Evolutionary conservation across 1,140 invertebrate genomes (phyloP).

Genomic region (Tachypleus tridentatus): DNA sequence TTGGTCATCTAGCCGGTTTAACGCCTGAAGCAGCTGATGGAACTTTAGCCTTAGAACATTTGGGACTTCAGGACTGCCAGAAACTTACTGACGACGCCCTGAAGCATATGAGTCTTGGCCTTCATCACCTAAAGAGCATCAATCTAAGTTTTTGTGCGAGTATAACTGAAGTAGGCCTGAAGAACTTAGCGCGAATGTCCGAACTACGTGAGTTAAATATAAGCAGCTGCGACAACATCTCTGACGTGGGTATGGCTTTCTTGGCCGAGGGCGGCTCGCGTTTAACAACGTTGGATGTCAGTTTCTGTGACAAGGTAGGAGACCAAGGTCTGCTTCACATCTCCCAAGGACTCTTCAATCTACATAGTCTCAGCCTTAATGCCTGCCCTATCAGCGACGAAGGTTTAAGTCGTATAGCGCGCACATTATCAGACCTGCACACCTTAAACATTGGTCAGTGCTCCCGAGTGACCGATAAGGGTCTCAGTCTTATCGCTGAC

Average conservation of each 20-base stretch:
- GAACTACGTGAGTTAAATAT: constrained; percentile 76
- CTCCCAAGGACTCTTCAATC: constrained; percentile 68
- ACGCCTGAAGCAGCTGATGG: constrained; percentile 43
- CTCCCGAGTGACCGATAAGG: constrained; percentile 70
- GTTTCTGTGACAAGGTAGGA: constrained; percentile 92
- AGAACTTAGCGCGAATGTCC: constrained; percentile 71
- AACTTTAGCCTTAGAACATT: constrained; percentile 58
- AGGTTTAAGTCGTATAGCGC: constrained; percentile 66
- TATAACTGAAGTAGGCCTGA: constrained; percentile 78
- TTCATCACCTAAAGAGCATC: constrained; percentile 62
- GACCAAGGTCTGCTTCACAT: constrained; percentile 77
- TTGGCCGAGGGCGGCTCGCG: constrained; percentile 65
- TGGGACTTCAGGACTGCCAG: constrained; percentile 88
- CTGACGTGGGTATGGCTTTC: constrained; percentile 79
- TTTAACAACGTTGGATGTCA: constrained; percentile 71
- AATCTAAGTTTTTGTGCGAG: constrained; percentile 90
- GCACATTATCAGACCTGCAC: constrained; percentile 67
- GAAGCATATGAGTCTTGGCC: constrained; percentile 62
- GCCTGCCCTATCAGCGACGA: constrained; percentile 89
- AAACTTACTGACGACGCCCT: constrained; percentile 80
- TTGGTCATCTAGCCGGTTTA: constrained; percentile 68
- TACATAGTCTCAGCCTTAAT: constrained; percentile 69
- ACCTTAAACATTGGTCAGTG: constrained; percentile 90
- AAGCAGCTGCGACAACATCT: constrained; percentile 83
- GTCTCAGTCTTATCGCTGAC: constrained; percentile 65